phyloP scores from a whole-genome alignment of 2,797 vertebrate species.

The Notolepis coatsorum region DNA sequence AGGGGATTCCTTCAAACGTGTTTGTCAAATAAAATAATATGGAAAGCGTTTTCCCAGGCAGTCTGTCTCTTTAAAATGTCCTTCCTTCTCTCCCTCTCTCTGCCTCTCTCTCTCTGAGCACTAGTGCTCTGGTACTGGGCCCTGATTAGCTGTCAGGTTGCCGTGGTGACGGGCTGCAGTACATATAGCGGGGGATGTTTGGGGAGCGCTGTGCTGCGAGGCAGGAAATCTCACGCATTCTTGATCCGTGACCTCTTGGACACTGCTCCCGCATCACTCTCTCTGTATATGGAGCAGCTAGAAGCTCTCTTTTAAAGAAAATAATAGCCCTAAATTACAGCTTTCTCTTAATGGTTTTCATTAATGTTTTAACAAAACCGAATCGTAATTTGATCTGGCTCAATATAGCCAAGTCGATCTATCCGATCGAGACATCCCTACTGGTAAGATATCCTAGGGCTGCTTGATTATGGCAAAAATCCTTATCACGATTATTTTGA shows the following conservation, averaged over 20 bases:
- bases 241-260: constrained; percentile 74
- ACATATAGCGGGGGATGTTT: constrained; percentile 75
- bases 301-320: too few species aligned
- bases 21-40: not conserved
- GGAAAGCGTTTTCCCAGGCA: not conserved
- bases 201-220: constrained; percentile 64
- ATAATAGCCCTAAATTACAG: too few species aligned
- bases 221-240: constrained; percentile 85
- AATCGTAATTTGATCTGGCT: too few species aligned
- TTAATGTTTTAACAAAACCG: too few species aligned
- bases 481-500: too few species aligned
- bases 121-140: constrained; percentile 38
- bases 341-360: too few species aligned
- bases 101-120: constrained; percentile 32
- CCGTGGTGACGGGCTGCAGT: constrained; percentile 68
- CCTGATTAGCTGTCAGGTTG: constrained; percentile 72
- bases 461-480: too few species aligned
- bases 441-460: too few species aligned
- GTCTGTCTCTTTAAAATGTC: constrained; percentile 40
- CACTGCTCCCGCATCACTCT: constrained; percentile 29
- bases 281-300: too few species aligned
- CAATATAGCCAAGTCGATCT: too few species aligned
- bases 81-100: constrained; percentile 35
- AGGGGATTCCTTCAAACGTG: not conserved
- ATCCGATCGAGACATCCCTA: too few species aligned